Evolutionary conservation across 2,888 invertebrate species (phyloP).

Genomic region (Ectropis crepuscularia): DNA sequence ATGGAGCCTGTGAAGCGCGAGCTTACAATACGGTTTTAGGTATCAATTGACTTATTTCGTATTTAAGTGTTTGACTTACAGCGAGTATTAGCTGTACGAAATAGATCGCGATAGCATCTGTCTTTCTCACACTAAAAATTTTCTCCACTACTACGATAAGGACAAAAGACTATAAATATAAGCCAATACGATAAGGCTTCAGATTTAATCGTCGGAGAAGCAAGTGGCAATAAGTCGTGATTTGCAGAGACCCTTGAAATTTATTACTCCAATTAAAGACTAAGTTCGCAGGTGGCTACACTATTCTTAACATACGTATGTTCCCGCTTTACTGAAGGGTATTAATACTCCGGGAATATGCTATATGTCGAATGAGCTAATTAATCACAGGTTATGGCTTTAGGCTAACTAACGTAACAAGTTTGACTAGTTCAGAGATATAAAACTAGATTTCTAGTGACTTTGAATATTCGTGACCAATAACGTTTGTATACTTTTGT

Average conservation of each 20-base stretch:
- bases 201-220: conserved; percentile 62
- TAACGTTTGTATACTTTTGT: no score
- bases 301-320: conserved; percentile 29
- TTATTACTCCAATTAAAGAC: conserved; percentile 60
- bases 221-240: conserved; percentile 61
- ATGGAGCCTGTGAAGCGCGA: conserved; percentile 2
- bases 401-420: conserved; percentile 1
- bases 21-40: not conserved
- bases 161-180: no score
- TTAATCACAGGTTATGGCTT: conserved; percentile 15
- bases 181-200: conserved; percentile 8
- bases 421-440: not conserved
- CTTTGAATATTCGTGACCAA: no score
- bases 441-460: no score
- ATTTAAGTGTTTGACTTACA: no score
- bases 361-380: conserved; percentile 6
- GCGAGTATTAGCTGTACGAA: no score
- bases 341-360: conserved; percentile 12
- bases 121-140: no score
- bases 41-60: no score
- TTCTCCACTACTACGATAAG: no score
- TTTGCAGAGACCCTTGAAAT: conserved; percentile 54
- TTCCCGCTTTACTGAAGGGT: conserved; percentile 7
- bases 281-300: conserved; percentile 48
- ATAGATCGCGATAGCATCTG: no score